These are phyloP conservation scores for Poeciliopsis paucimaculata DNA, from an alignment of 2,797 vertebrate genomes.

Conservation along the genomic window DNA sequence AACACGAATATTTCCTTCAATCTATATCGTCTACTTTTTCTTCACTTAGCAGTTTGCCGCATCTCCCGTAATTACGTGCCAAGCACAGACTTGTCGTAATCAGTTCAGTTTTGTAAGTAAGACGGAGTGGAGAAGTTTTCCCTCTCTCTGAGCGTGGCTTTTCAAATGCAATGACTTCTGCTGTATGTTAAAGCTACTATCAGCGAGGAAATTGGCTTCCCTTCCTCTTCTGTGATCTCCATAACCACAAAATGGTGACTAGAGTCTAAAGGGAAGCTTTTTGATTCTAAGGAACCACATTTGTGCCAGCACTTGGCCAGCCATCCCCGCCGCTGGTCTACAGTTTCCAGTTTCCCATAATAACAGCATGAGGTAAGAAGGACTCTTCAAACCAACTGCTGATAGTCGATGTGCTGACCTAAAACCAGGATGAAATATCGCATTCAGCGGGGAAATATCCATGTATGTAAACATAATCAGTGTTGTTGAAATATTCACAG, in stretches of 20 bases:
- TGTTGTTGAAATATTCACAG: constrained; percentile 57
- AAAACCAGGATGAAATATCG: constrained; percentile 44
- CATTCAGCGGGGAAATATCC: constrained; percentile 46
- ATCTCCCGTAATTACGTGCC: constrained; percentile 31
- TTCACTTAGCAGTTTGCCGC: constrained; percentile 11
- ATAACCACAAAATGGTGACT: constrained; percentile 48
- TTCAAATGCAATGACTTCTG: constrained; percentile 25
- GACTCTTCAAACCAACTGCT: constrained; percentile 49
- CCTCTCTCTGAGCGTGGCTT: constrained; percentile 26
- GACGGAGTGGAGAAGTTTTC: constrained; percentile 35
- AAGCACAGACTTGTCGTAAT: constrained; percentile 20
- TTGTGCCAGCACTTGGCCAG: constrained; percentile 42
- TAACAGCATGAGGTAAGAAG: constrained; percentile 39
- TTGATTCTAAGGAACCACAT: constrained; percentile 36
- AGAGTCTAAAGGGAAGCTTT: constrained; percentile 39
- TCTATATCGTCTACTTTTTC: neutral
- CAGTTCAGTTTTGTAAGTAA: constrained; percentile 13
- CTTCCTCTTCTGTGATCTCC: constrained; percentile 58
- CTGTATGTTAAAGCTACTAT: constrained; percentile 44
- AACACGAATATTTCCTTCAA: constrained; percentile 12
- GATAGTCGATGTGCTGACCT: constrained; percentile 48
- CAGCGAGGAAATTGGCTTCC: constrained; percentile 52
- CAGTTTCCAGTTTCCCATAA: constrained; percentile 57
- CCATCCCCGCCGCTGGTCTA: constrained; percentile 40
- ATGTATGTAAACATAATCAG: constrained; percentile 69